phyloP scores from a whole-genome alignment of 2,113 vertebrate species.

The Entomyzon cyanotis region DNA sequence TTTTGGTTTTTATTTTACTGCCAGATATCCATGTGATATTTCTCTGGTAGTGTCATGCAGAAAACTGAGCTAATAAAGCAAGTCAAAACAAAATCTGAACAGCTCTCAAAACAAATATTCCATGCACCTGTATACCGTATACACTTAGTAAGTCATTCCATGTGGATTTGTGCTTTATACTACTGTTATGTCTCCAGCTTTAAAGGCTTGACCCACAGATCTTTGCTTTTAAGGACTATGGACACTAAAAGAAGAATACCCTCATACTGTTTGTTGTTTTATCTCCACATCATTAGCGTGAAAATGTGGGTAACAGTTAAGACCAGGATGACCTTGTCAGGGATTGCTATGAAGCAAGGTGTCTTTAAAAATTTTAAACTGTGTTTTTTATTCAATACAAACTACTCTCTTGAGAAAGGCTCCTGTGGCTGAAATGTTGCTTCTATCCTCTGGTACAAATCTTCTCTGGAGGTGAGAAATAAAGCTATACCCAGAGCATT shows the following conservation, averaged over 20 bases:
- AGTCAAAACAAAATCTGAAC: background rate
- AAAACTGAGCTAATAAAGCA: background rate
- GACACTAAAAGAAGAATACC: background rate
- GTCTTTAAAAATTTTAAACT: background rate
- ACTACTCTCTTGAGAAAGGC: background rate
- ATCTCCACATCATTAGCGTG: background rate
- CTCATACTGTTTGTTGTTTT: background rate
- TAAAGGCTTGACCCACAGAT: background rate
- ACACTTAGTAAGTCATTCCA: background rate
- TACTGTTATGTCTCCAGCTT: background rate
- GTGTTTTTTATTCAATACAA: background rate
- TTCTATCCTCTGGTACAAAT: background rate
- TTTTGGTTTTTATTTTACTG: background rate
- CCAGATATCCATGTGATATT: background rate
- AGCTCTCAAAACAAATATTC: background rate
- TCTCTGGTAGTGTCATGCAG: background rate
- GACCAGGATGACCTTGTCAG: background rate
- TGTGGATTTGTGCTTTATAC: background rate
- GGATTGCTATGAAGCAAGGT: background rate
- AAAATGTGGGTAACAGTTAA: background rate
- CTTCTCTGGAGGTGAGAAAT: background rate
- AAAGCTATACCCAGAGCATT: background rate
- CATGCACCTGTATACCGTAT: too few species aligned
- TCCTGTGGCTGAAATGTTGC: background rate
- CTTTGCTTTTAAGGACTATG: background rate